Base-by-base conservation (phyloP, 1,140 invertebrate genomes). In the Metaphire vulgaris region DNA sequence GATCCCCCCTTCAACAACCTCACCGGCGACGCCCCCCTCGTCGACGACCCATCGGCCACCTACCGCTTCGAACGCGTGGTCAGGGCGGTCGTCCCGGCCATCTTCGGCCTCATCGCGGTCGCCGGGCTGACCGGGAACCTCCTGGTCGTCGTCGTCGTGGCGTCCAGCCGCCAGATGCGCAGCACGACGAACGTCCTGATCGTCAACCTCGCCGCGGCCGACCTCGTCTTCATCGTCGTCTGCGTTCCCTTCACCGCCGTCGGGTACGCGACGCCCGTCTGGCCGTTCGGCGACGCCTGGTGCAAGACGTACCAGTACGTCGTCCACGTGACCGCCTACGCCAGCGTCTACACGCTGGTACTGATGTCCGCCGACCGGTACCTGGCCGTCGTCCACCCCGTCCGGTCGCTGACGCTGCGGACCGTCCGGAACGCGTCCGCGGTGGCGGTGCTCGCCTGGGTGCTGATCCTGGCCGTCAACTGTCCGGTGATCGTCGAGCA, bases 81-180 rank as follows among this genome's bases (percentile, higher is more conserved):
- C 12, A 30, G 78, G 1, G 81, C 83, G 1, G 80, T 84, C 1
- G 92, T 96, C 31, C 93, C 93, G 0, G 89, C 94, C 32, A 90
- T 95, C 81, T 96, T 96, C 84, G 92, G 92, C 0, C 88, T 94
- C 79, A 90, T 94, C 88, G 92, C 92, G 0, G 80, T 90, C 1
- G 95, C 96, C 2, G 96, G 98, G 85, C 87, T 98, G 14, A 89
- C 96, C 6, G 97, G 98, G 85, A 94, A 98, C 41, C 90, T 96
- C 69, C 95, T 98, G 85, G 94, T 95, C 6, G 91, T 94, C 21
- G 87, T 93, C 1, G 88, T 92, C 0, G 88, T 94, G 26, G 91
- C 95, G 0, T 92, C 90, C 1, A 95, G 96, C n/a, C n/a, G n/a
- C n/a, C n/a, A n/a, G n/a, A n/a, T n/a, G n/a, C n/a, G n/a, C n/a